Evolutionary conservation across 2,888 invertebrate genomes (phyloP).

Genomic region (Cryptus armator): DNA sequence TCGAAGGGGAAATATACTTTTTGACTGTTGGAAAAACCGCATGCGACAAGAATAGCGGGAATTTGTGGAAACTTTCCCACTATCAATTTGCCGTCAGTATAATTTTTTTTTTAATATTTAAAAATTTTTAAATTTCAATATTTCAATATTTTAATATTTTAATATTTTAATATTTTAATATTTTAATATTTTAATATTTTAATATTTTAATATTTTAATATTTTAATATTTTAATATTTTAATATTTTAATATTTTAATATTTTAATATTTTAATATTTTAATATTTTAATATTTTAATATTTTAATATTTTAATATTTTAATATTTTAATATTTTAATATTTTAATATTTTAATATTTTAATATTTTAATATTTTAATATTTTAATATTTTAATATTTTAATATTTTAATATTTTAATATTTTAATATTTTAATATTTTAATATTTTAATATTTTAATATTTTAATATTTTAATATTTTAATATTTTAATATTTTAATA

Average conservation of each 20-base stretch:
- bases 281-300: background rate
- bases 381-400: background rate
- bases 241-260: background rate
- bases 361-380: background rate
- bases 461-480: background rate
- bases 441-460: background rate
- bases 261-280: background rate
- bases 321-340: background rate
- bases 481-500: background rate
- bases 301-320: background rate
- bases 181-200: background rate
- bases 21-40: conserved; percentile 78
- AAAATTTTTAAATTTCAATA: background rate
- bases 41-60: conserved; percentile 81
- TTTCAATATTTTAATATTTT: background rate
- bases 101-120: background rate
- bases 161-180: background rate
- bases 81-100: conserved; percentile 79
- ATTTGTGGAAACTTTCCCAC: conserved; percentile 84
- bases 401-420: background rate
- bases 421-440: background rate
- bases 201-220: background rate
- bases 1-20: conserved; percentile 81
- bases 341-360: background rate
- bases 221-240: background rate